Evolutionary conservation across 92 coral and sea anemone species (phyloP).

Genomic region (Palythoa caribaeorum): DNA sequence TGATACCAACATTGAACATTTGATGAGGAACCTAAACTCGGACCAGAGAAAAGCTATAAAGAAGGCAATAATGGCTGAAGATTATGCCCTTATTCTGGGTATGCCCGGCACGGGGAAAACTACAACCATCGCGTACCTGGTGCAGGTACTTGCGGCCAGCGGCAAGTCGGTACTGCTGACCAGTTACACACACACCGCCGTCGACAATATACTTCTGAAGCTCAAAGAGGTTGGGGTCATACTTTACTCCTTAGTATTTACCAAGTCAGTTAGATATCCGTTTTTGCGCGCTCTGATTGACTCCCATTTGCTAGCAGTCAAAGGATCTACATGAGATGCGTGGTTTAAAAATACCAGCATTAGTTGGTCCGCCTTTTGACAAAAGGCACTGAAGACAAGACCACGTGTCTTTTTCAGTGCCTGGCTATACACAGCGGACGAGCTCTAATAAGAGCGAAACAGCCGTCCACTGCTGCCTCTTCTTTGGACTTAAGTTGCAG

Average conservation of each 20-base stretch:
- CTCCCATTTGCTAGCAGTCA: no score
- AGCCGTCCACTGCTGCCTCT: no score
- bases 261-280: background rate
- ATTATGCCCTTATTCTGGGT: conserved; percentile 92
- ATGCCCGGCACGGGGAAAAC: conserved; percentile 99
- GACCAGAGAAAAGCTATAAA: conserved; percentile 86
- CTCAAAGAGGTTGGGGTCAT: conserved; percentile 82
- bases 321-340: no score
- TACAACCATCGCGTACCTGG: conserved; percentile 94
- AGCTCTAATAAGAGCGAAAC: no score
- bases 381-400: no score
- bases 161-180: conserved; percentile 93
- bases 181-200: conserved; percentile 97
- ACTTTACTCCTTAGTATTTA: background rate
- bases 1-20: conserved; percentile 60
- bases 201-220: conserved; percentile 93
- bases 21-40: conserved; percentile 78
- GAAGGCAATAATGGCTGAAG: conserved; percentile 86
- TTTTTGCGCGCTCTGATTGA: no score
- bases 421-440: no score
- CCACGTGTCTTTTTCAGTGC: no score
- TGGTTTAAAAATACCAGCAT: no score
- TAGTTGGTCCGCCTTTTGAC: no score
- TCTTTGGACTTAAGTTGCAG: no score
- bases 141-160: conserved; percentile 79